Percentiles rank a stretch among this genome's conserved stretches.
Evolutionary conservation across 1,140 invertebrate species (phyloP).

Genomic region (Aphaenogaster rudis): DNA sequence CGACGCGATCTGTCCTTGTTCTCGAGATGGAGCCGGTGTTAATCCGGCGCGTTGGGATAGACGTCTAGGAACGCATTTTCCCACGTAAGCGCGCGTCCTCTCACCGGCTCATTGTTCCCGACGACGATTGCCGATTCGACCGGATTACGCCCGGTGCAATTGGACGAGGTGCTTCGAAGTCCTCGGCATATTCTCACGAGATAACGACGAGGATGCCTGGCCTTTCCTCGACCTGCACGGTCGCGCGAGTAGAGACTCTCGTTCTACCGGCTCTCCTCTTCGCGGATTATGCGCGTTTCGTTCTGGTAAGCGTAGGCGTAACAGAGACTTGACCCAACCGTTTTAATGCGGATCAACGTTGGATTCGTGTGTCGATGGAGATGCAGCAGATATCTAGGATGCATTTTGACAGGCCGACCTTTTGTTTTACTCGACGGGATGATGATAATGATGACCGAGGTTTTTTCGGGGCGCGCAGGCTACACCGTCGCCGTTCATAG

Average conservation of each 20-base stretch:
- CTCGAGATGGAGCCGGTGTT: constrained; percentile 31
- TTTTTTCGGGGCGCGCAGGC: constrained; percentile 53
- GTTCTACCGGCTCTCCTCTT: constrained; percentile 62
- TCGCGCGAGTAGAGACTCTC: constrained; percentile 31
- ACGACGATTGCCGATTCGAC: constrained; percentile 57
- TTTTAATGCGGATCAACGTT: constrained; percentile 76
- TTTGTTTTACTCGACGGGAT: constrained; percentile 77
- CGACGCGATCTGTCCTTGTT: constrained; percentile 38
- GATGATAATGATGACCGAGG: constrained; percentile 69
- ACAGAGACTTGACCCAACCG: constrained; percentile 61
- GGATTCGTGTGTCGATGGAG: constrained; percentile 65
- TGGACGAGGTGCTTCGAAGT: constrained; percentile 24
- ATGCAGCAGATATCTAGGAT: constrained; percentile 69
- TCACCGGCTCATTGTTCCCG: constrained; percentile 43
- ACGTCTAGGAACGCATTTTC: constrained; percentile 60
- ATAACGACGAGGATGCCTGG: constrained; percentile 51
- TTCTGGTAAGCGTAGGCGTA: constrained; percentile 69
- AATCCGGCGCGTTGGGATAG: constrained; percentile 15
- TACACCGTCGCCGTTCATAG: constrained; percentile 36
- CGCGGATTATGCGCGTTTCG: constrained; percentile 71
- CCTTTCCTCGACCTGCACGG: constrained; percentile 7
- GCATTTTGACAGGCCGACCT: constrained; percentile 75
- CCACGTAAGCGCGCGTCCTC: constrained; percentile 47
- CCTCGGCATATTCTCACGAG: constrained; percentile 40
- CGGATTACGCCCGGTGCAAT: constrained; percentile 46